These are phyloP conservation scores for Troides helena DNA, from an alignment of 2,888 invertebrate species.

Conservation along the genomic window DNA sequence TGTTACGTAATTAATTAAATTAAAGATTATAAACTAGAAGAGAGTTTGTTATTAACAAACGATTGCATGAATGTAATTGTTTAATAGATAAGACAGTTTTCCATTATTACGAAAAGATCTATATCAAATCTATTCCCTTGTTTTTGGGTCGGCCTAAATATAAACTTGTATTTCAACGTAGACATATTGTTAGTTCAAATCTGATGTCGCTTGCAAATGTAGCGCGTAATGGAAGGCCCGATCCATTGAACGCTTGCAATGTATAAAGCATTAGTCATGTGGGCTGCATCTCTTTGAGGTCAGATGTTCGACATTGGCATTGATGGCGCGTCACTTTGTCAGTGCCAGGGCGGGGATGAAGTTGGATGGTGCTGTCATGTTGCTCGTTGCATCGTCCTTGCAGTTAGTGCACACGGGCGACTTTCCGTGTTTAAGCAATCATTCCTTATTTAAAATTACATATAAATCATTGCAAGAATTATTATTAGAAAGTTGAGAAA, in stretches of 20 bases:
- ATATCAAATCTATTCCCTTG: no score
- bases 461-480: background rate
- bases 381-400: constrained; percentile 43
- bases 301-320: constrained; percentile 46
- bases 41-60: no score
- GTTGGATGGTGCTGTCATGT: constrained; percentile 56
- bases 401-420: constrained; percentile 41
- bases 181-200: constrained; percentile 24
- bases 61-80: no score
- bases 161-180: constrained; percentile 6
- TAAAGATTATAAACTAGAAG: constrained; percentile 33
- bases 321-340: constrained; percentile 57
- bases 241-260: constrained; percentile 40
- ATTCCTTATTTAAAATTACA: background rate
- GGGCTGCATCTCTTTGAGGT: constrained; percentile 49
- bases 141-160: background rate
- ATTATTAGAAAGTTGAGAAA: background rate
- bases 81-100: no score
- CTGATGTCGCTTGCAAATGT: constrained; percentile 17
- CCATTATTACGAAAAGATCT: no score
- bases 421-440: background rate
- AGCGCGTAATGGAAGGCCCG: constrained; percentile 13
- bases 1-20: constrained; percentile 55
- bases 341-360: constrained; percentile 59
- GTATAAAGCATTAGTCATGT: constrained; percentile 59